Evolutionary conservation across 2,888 invertebrate genomes (phyloP), one percentile per base, ranked within the genome.

Genomic region (Branchipolynoe longqiensis): DNA sequence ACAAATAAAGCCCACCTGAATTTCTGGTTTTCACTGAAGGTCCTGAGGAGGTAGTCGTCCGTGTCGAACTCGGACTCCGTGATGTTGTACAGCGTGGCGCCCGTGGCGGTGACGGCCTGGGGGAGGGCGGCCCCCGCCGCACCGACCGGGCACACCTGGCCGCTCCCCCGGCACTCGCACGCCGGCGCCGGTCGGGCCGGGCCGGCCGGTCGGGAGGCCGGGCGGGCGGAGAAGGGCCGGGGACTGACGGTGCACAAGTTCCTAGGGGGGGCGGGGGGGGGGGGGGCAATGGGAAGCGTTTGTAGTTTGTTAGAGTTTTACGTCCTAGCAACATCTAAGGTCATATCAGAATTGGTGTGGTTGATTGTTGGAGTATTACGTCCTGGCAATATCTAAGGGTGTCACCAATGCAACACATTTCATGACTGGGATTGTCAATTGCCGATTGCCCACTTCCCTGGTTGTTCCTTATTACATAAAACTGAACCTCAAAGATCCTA

Each of bases 61-160:
- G 83, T 83, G 48, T 33, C 38, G 33, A 86, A 69, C 38, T 4
- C 22, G 54, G 74, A 38, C 54, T n/a, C 64, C 14, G 85, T 82
- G 54, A 86, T 33, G 82, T 86, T 86, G 73, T 85, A 54, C 18
- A 86, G 33, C 38, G 31, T 33, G 31, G 25, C 12, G 25, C 73
- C 82, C 2, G 56, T 22, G 0, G n/a, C 14, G 14, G 59, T 64
- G 18, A 1, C 28, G 40, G 33, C 12, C 0, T n/a, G 8, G 14
- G 85, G 69, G 36, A 69, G 33, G 6, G 36, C 14, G 38, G 36
- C 36, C 22, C 85, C 85, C 78, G 36, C 59, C 1, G 85, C 85
- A 0, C 74, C 73, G 1, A 1, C 40, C 14, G 83, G 83, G 54
- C 83, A 83, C 54, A 31, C 8, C 22, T 69, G 28, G 12, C 31